phyloP scores from a whole-genome alignment of 92 coral and sea anemone genomes.

The Diadumene lineata region DNA sequence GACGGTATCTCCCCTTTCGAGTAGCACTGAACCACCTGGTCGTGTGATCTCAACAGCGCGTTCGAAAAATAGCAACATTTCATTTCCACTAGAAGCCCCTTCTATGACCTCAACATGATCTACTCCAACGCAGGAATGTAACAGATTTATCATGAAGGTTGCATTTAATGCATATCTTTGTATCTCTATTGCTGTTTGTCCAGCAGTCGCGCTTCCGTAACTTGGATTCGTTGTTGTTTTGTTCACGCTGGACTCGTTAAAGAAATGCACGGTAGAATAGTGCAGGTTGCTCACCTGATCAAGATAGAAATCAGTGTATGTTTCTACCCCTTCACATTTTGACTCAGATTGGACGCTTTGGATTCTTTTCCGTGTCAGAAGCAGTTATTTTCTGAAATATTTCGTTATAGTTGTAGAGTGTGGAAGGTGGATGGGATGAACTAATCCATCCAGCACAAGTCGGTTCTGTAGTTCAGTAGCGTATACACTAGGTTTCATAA shows the following conservation, averaged over 20 bases:
- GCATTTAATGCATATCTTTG: constrained; percentile 54
- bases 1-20: constrained; percentile 57
- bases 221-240: constrained; percentile 33
- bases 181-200: constrained; percentile 38
- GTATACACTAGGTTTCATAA: constrained; percentile 35
- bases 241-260: constrained; percentile 17
- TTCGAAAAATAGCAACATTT: constrained; percentile 51
- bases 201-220: constrained; percentile 30
- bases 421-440: constrained; percentile 32
- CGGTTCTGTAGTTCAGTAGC: constrained; percentile 29
- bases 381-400: constrained; percentile 34
- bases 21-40: constrained; percentile 41
- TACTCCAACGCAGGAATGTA: constrained; percentile 36
- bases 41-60: constrained; percentile 35
- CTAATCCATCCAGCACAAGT: constrained; percentile 39
- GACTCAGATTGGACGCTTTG: constrained; percentile 13
- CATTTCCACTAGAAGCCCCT: constrained; percentile 50
- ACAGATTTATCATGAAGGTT: constrained; percentile 43
- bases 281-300: neutral
- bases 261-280: constrained; percentile 2
- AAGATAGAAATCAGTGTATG: neutral
- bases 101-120: constrained; percentile 32
- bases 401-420: constrained; percentile 16
- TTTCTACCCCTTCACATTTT: neutral
- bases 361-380: constrained; percentile 35